Evolutionary conservation across 2,797 vertebrate genomes (phyloP).

Genomic region (Enoplosus armatus): DNA sequence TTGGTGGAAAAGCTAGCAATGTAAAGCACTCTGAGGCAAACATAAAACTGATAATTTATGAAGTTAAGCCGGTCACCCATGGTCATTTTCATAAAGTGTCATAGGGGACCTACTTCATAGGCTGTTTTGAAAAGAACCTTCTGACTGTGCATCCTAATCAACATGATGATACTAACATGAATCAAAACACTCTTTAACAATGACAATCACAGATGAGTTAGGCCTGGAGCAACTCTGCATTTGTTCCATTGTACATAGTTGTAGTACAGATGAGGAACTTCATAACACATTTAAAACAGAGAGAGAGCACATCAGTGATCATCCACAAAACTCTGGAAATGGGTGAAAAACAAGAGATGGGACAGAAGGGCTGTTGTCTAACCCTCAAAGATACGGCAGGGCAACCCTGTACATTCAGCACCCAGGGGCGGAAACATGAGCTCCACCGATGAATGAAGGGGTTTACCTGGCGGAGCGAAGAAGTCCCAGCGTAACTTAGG

Average conservation of each 20-base stretch:
- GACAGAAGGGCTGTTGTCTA: constrained; percentile 21
- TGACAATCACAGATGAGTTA: constrained; percentile 28
- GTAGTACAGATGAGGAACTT: constrained; percentile 17
- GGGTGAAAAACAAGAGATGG: constrained; percentile 17
- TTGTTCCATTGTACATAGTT: background rate
- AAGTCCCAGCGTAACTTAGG: constrained; percentile 92
- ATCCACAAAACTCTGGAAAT: constrained; percentile 32
- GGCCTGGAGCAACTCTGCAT: constrained; percentile 2
- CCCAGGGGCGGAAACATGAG: constrained; percentile 60
- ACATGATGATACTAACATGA: background rate
- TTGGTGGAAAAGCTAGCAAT: constrained; percentile 27
- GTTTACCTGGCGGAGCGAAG: constrained; percentile 95
- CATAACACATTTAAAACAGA: constrained; percentile 18
- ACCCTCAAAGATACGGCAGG: constrained; percentile 32
- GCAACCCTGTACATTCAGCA: constrained; percentile 57
- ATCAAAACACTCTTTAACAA: constrained; percentile 3
- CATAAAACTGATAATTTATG: background rate
- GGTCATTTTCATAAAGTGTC: background rate
- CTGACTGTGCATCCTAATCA: background rate
- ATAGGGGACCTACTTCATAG: background rate
- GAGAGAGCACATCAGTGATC: background rate
- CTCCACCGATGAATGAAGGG: constrained; percentile 58
- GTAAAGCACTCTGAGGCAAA: constrained; percentile 16
- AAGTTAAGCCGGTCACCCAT: background rate
- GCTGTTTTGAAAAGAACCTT: background rate